A percentile compares a stretch with the other conserved stretches of the same genome.
Evolutionary conservation across 2,888 invertebrate genomes (phyloP).

Genomic region (Mesoligia furuncula): DNA sequence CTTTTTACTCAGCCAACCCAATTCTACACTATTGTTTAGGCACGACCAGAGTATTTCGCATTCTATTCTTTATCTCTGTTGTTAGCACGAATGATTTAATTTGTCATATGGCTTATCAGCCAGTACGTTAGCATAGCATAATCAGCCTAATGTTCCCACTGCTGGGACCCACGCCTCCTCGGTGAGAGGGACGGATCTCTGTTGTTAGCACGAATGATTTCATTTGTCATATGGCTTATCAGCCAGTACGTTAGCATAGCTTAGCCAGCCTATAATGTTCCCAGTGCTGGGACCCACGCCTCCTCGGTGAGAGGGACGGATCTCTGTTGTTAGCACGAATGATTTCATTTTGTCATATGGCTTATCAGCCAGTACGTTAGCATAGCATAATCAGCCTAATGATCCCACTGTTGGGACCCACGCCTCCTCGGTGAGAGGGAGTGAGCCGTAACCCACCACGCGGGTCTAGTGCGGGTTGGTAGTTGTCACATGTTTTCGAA

Average conservation of each 20-base stretch:
- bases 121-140: neutral
- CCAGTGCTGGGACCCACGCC: neutral
- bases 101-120: neutral
- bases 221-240: neutral
- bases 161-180: neutral
- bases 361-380: neutral
- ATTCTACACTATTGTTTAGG: conserved; percentile 77
- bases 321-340: conserved; percentile 23
- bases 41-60: conserved; percentile 61
- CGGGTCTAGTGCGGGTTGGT: neutral
- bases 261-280: neutral
- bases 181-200: conserved; percentile 24
- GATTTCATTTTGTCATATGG: neutral
- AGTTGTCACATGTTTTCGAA: neutral
- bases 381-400: neutral
- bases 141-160: neutral
- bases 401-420: neutral
- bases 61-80: conserved; percentile 61
- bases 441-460: neutral
- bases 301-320: too few relatives aligned
- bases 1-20: conserved; percentile 74
- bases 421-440: neutral
- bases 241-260: neutral
- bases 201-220: conserved; percentile 15
- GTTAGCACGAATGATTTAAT: conserved; percentile 15